A percentile compares a stretch with the other conserved stretches of the same genome.
Conservation (phyloP, 1,140 invertebrate genomes). For the Mercenaria mercenaria region DNA sequence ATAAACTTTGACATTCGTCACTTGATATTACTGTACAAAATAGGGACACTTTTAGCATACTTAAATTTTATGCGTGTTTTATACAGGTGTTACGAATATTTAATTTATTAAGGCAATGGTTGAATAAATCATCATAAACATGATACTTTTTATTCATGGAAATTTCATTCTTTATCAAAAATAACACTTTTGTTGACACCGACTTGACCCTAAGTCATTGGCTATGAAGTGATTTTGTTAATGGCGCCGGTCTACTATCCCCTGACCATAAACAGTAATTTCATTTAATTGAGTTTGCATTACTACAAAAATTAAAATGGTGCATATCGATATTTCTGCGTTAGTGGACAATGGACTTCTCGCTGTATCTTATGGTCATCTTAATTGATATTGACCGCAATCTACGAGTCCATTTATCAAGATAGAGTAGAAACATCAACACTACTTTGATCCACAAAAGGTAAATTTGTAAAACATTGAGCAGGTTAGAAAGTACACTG, state of each 20-base stretch:
- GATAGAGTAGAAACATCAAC: neutral
- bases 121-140: neutral
- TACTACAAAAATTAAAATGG: constrained; percentile 17
- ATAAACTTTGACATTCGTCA: too few species aligned
- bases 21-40: too few species aligned
- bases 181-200: neutral
- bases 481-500: neutral
- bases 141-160: neutral
- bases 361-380: constrained; percentile 44
- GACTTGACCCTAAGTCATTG: neutral
- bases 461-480: neutral
- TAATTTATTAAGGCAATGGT: neutral
- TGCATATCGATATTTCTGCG: constrained; percentile 33
- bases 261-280: neutral
- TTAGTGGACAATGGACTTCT: constrained; percentile 20
- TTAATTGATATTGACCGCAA: constrained; percentile 52
- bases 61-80: neutral
- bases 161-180: neutral
- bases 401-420: constrained; percentile 4
- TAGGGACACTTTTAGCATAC: too few species aligned
- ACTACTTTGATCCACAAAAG: neutral
- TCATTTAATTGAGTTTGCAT: constrained; percentile 18
- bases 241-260: neutral
- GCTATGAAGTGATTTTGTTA: neutral
- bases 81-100: neutral